Base-by-base conservation (phyloP, 2,113 vertebrate species). In the Peromyscus maniculatus region DNA sequence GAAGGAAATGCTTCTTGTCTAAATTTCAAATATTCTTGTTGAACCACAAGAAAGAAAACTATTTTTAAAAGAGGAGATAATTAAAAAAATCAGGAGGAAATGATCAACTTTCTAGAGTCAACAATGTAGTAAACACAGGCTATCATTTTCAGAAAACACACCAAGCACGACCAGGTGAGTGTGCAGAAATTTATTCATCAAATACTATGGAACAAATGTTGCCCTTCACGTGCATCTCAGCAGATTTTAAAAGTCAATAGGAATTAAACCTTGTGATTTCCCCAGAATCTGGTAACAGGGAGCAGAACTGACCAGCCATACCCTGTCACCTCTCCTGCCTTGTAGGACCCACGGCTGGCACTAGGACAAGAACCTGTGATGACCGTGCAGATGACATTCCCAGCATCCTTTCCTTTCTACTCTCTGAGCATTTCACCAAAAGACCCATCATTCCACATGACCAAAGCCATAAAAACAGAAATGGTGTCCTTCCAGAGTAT, bases 341-440 rank as follows among this genome's bases (percentile, higher is more conserved):
- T 17, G 69, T 24, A 49, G 19, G 1, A 11, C 12, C 16, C 55
- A 62, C 1, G 6, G 17, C 28, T 62, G 55, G 7, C 26, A 75
- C 5, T 43, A 17, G 24, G 55, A n/a, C 8, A 89, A 77, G 69
- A 36, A 33, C 8, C 11, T 43, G 71, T n/a, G 62, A 86, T 49
- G 7, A 21, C 1, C 0, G 0, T 1, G 9, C 46, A 77, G 28
- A 0, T 69, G 11, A 3, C n/a, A 21, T 22, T 74, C 52, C 66
- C 36, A 28, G 52, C 22, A 6, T 57, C 59, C 24, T 33, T 62
- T 4, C 16, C 21, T 57, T 10, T 26, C 13, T 43, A 57, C 1
- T 1, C 28, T 52, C 11, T 24, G 46, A 75, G 31, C n/a, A 1
- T 39, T 72, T 28, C 59, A 46, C 46, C 13, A 33, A 82, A 46